phyloP scores from a whole-genome alignment of 2,888 invertebrate species.

The Lepidochrysops patricia region DNA sequence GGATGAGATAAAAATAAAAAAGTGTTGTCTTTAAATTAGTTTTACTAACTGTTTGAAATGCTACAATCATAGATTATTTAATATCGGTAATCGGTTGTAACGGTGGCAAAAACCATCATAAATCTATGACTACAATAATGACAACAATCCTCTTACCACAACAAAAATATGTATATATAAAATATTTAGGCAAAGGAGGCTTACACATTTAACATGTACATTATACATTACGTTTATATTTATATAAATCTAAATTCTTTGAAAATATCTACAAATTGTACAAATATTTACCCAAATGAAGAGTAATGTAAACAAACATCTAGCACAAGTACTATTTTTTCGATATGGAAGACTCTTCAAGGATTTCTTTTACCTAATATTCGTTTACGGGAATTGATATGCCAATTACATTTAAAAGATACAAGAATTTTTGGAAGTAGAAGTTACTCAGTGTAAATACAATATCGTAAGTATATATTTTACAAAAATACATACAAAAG shows the following conservation, averaged over 20 bases:
- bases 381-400: conserved; percentile 72
- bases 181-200: conserved; percentile 12
- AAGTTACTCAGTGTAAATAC: conserved; percentile 64
- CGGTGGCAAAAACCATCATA: conserved; percentile 3
- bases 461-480: conserved; percentile 64
- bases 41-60: conserved; percentile 5
- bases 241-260: conserved; percentile 15
- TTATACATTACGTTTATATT: conserved; percentile 7
- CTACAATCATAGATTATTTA: not conserved
- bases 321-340: conserved; percentile 65
- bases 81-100: not conserved
- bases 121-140: conserved; percentile 6
- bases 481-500: conserved; percentile 72
- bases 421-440: conserved; percentile 59
- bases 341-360: conserved; percentile 73
- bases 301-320: conserved; percentile 45
- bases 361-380: conserved; percentile 57
- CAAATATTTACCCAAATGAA: conserved; percentile 46
- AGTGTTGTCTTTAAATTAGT: not conserved
- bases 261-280: conserved; percentile 29
- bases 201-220: conserved; percentile 4
- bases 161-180: conserved; percentile 9
- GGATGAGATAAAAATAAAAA: not conserved
- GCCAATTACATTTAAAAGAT: conserved; percentile 65
- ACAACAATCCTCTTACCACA: conserved; percentile 8